These are phyloP conservation scores for Podocnemis expansa DNA, from an alignment of 2,113 vertebrate species.

Conservation along the genomic window DNA sequence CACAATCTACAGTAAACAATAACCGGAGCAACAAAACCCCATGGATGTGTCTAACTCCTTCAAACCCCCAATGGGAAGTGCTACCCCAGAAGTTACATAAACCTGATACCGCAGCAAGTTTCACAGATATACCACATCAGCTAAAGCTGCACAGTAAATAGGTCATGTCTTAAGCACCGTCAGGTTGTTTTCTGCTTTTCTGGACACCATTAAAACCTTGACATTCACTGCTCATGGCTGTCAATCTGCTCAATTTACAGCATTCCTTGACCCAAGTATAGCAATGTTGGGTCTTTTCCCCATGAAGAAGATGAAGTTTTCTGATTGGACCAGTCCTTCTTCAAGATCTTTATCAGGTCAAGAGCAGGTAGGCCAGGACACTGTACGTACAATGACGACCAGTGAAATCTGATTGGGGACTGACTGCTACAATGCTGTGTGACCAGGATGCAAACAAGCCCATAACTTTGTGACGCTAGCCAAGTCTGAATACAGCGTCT, in stretches of 20 bases:
- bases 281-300: neutral
- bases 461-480: neutral
- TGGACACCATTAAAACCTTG: neutral
- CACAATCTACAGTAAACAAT: neutral
- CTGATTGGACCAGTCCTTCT: neutral
- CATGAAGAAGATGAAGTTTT: neutral
- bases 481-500: neutral
- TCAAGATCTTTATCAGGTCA: neutral
- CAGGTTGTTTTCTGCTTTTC: neutral
- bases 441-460: neutral
- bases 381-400: neutral
- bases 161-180: neutral
- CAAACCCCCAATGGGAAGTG: neutral
- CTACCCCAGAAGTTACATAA: accelerated
- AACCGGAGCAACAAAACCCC: conserved; percentile 61
- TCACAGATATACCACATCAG: neutral
- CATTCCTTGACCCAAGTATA: neutral
- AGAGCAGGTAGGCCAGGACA: no score
- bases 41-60: neutral
- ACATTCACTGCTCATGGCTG: neutral
- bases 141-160: neutral
- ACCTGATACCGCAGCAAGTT: accelerated
- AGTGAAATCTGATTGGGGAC: neutral
- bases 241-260: neutral
- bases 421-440: neutral